phyloP scores from a whole-genome alignment of 1,140 invertebrate genomes.

The Lepidurus couesii region DNA sequence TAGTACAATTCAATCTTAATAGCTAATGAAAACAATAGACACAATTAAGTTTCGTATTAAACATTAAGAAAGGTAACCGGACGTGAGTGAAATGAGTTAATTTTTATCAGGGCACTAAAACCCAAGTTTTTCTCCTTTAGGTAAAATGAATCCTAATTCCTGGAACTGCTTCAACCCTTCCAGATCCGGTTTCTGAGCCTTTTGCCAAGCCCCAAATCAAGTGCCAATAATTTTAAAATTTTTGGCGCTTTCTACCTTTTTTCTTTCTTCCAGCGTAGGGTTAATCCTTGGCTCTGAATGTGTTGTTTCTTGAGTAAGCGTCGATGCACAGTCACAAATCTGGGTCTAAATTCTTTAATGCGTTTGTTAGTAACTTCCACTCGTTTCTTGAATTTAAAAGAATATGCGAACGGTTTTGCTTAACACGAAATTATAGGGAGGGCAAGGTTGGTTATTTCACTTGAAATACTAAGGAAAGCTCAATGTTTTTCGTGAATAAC shows the following conservation, averaged over 20 bases:
- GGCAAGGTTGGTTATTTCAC: background rate
- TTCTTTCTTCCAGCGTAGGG: background rate
- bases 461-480: background rate
- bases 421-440: background rate
- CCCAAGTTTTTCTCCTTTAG: background rate
- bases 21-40: background rate
- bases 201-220: background rate
- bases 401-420: no score
- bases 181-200: conserved; percentile 1
- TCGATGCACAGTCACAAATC: no score
- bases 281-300: no score
- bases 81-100: background rate
- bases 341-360: no score
- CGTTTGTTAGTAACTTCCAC: no score
- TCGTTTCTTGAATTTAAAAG: no score
- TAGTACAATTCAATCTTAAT: background rate
- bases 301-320: no score
- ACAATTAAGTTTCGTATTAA: background rate
- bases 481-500: background rate
- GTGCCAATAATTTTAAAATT: background rate
- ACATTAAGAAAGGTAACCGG: background rate
- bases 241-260: background rate
- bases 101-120: background rate
- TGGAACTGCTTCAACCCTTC: background rate
- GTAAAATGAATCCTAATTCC: background rate